Evolutionary conservation across 2,113 vertebrate genomes (phyloP).

Genomic region (Ornithorhynchus anatinus): DNA sequence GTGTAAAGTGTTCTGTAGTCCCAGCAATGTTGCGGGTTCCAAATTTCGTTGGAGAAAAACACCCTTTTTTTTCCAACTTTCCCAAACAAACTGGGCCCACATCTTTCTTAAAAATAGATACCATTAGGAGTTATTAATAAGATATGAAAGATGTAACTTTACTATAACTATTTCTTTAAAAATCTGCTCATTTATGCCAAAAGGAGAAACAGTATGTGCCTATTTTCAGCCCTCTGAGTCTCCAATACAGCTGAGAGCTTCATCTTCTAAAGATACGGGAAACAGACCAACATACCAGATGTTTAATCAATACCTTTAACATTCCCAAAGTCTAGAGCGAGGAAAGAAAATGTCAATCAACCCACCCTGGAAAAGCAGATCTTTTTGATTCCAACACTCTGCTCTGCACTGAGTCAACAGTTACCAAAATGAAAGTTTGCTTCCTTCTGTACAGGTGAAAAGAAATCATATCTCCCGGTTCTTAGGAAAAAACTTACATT

Average conservation of each 20-base stretch:
- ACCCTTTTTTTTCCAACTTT: neutral
- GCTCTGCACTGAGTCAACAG: slow-evolving; percentile 35
- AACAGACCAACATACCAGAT: slow-evolving; percentile 69
- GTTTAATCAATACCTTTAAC: slow-evolving; percentile 67
- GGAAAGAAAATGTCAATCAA: slow-evolving; percentile 57
- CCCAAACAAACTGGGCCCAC: neutral
- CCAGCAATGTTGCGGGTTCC: neutral
- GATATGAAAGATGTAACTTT: slow-evolving; percentile 31
- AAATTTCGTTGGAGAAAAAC: neutral
- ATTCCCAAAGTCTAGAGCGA: slow-evolving; percentile 60
- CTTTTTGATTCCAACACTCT: slow-evolving; percentile 54
- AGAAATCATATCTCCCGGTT: too few species aligned
- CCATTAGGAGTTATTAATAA: slow-evolving; percentile 23
- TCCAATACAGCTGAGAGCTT: slow-evolving; percentile 59
- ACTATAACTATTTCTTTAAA: slow-evolving; percentile 7
- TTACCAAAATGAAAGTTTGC: neutral
- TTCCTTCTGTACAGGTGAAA: neutral
- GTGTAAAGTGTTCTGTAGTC: too few species aligned
- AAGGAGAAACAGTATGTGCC: slow-evolving; percentile 35
- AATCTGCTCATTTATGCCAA: slow-evolving; percentile 44
- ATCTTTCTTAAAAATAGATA: slow-evolving; percentile 7
- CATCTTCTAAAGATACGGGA: slow-evolving; percentile 68
- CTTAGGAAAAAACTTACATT: too few species aligned
- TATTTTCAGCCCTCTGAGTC: slow-evolving; percentile 57
- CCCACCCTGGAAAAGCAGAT: slow-evolving; percentile 38